Percentiles rank a stretch among this genome's conserved stretches.
These are phyloP conservation scores for Thalassoma bifasciatum DNA, from an alignment of 2,113 vertebrate genomes.

Conservation along the genomic window DNA sequence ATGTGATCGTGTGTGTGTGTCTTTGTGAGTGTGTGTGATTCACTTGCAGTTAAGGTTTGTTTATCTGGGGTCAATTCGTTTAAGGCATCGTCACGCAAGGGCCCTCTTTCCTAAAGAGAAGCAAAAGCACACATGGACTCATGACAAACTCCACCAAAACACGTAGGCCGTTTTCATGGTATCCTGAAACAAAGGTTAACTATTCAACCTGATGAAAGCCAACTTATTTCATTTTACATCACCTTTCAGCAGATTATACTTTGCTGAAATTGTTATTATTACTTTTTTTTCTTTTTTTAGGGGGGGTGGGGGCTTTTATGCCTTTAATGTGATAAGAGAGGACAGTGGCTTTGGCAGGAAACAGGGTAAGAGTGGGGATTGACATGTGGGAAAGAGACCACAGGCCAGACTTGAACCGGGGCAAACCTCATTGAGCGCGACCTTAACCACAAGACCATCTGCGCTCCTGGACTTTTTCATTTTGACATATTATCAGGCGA, in stretches of 20 bases:
- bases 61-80: conserved; percentile 62
- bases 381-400: too few relatives aligned
- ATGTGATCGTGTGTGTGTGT: conserved; percentile 23
- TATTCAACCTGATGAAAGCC: neutral
- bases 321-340: too few relatives aligned
- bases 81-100: conserved; percentile 60
- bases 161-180: neutral
- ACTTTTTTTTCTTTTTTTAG: too few relatives aligned
- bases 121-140: neutral
- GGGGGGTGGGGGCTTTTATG: too few relatives aligned
- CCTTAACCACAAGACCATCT: too few relatives aligned
- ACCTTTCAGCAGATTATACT: neutral
- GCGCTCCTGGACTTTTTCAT: too few relatives aligned
- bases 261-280: too few relatives aligned
- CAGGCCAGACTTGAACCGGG: too few relatives aligned
- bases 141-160: conserved; percentile 1
- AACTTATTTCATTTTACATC: neutral
- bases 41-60: conserved; percentile 50
- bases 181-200: neutral
- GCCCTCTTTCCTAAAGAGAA: neutral
- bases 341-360: too few relatives aligned
- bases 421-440: too few relatives aligned
- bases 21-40: conserved; percentile 48
- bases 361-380: too few relatives aligned
- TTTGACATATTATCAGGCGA: too few relatives aligned